Evolutionary conservation across 2,113 vertebrate species (phyloP).

Genomic region (Amphilophus citrinellus): DNA sequence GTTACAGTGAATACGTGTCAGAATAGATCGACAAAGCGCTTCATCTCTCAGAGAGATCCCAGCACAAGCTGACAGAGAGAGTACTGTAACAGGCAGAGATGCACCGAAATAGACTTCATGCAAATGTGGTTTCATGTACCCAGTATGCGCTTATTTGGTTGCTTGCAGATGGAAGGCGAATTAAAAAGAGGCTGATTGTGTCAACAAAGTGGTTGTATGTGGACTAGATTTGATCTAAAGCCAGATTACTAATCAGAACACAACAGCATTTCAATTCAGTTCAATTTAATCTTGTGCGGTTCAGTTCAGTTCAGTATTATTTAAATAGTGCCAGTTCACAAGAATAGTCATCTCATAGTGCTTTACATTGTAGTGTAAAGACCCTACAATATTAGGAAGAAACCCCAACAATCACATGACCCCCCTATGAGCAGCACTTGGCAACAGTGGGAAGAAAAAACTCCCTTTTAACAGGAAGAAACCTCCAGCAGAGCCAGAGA

Average conservation of each 20-base stretch:
- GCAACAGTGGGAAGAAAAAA: not conserved
- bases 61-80: conserved; percentile 13
- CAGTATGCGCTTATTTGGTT: not conserved
- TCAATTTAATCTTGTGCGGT: too few relatives aligned
- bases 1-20: conserved; percentile 49
- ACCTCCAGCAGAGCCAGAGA: not conserved
- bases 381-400: not conserved
- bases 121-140: not conserved
- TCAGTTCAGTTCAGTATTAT: too few relatives aligned
- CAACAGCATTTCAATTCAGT: not conserved
- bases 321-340: not conserved
- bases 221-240: not conserved
- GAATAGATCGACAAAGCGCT: conserved; percentile 44
- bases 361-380: not conserved
- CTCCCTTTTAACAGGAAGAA: not conserved
- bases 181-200: not conserved
- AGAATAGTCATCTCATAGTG: not conserved
- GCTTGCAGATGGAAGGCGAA: not conserved
- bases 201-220: not conserved
- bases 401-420: not conserved
- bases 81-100: conserved; percentile 6
- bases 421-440: not conserved
- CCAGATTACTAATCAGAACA: not conserved
- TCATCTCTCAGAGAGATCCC: conserved; percentile 34
- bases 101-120: not conserved